Evolutionary conservation across 1,140 invertebrate genomes (phyloP), one percentile per base, ranked within the genome.

Genomic region (Pogonomyrmex californicus): DNA sequence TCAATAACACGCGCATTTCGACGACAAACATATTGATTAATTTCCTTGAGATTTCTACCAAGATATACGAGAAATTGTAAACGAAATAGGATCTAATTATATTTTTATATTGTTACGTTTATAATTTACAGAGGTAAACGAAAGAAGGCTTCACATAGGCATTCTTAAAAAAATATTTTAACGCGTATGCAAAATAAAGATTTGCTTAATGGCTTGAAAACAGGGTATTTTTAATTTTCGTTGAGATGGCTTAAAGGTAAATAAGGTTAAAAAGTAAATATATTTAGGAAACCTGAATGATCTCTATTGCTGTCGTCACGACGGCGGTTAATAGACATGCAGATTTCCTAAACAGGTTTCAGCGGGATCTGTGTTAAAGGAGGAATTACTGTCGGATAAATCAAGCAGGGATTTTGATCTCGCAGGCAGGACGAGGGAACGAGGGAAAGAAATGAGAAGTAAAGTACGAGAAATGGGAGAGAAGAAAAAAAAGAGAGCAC

Each of bases 371-470:
- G 44, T 23, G 33, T 47, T 82, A 83, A 82, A 62, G n/a, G 12
- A 83, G 68, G 12, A 60, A 83, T 75, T 83, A 83, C 54, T 47
- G 44, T 58, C 30, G 54, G 17, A 83, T 83, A 83, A 83, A 83
- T 75, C 68, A 49, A 44, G 33, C 41, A 1, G 41, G 66, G 79
- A 60, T 83, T 75, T 60, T 47, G 51, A 14, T 44, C 54, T 38
- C 23, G 79, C 30, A 54, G 41, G 4, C 12, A 47, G 54, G 6
- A 14, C 6, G n/a, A 23, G 23, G 17, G n/a, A 56, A 76, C 9
- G 70, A 60, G 49, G 38, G 12, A 49, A 56, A 63, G 47, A 68
- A 68, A 86, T 79, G 51, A 56, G 49, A 36, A 66, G 60, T 51
- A 78, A 79, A 7, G 36, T 49, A 41, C 44, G 30, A 51, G 10